A percentile compares a stretch with the other conserved stretches of the same genome.
Evolutionary conservation across 2,113 vertebrate species (phyloP).

Genomic region (Periophthalmodon schlosseri): DNA sequence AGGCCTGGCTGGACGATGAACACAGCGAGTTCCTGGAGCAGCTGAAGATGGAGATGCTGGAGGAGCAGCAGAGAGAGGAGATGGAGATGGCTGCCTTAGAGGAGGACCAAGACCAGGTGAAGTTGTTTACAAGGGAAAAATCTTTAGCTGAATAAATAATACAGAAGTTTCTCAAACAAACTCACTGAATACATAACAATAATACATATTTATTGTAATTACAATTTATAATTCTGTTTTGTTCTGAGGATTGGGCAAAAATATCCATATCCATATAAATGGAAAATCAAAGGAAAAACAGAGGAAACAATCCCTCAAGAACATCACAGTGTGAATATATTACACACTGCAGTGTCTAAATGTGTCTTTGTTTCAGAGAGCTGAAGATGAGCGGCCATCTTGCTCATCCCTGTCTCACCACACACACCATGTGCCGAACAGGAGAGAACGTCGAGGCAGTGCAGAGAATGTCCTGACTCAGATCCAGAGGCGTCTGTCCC

Average conservation of each 20-base stretch:
- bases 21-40: constrained; percentile 97
- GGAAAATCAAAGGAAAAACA: constrained; percentile 53
- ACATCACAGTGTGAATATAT: constrained; percentile 23
- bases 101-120: constrained; percentile 79
- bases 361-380: constrained; percentile 77
- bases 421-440: constrained; percentile 81
- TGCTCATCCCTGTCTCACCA: constrained; percentile 88
- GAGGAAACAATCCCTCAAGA: constrained; percentile 54
- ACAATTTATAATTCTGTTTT: constrained; percentile 61
- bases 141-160: not conserved
- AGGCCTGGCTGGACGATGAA: constrained; percentile 97
- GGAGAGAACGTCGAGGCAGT: constrained; percentile 82
- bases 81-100: constrained; percentile 81
- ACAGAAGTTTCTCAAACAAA: constrained; percentile 46
- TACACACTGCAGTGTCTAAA: constrained; percentile 11
- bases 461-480: constrained; percentile 85
- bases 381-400: constrained; percentile 88
- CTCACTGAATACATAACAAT: constrained; percentile 34
- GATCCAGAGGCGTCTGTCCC: constrained; percentile 76
- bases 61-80: constrained; percentile 89
- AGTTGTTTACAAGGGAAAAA: not conserved
- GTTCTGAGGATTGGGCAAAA: constrained; percentile 37
- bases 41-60: constrained; percentile 93
- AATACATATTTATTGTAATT: constrained; percentile 63
- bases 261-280: constrained; percentile 34